Base-by-base conservation (phyloP, 2,113 vertebrate species). In the Poicephalus meyeri region DNA sequence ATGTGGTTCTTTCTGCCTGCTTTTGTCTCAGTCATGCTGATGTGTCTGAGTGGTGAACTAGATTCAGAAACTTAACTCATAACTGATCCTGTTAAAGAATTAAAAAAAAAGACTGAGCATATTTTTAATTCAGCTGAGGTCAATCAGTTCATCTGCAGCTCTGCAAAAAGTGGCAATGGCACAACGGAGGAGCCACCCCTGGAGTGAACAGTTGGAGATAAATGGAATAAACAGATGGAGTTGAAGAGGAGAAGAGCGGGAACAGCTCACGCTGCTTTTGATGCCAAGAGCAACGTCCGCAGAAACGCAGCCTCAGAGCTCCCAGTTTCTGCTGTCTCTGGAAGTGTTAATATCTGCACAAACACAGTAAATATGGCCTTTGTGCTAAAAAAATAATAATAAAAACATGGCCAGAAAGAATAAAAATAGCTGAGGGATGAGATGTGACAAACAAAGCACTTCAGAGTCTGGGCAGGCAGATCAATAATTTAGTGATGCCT, bases 161-260 rank as follows among this genome's bases (percentile, higher is more conserved):
- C 72, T 73, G 80, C 86, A 95, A 93, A 78, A 92, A 95, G 94
- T 73, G 39, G 80, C 89, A 60, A 61, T 16, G 60, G 83, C 77
- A 86, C 83, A 84, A 78, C 72, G 31, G 72, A 91, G 86, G 55
- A 92, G 86, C 76, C 88, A 92, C 91, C 89, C 91, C 88, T 95
- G 94, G 88, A 96, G 94, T 66, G 83, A 96, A 86, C 92, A 95
- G 86, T 94, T 95, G 95, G 95, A 96, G 72, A 68, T 95, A 93
- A 96, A 96, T 92, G 83, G 80, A 90, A 80, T 91, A 96, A 97
- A 97, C 92, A 97, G 96, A 97, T 96, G 94, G 94, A 94, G 50
- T 24, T 86, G 88, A 94, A 95, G 83, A 89, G 91, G 80, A 91
- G 68, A 94, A 92, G 89, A 93, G 65, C 1, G 1, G 77, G 88